Percentiles rank a stretch among this genome's conserved stretches.
phyloP scores from a whole-genome alignment of 2,888 invertebrate genomes.

The Melanostoma scalare region DNA sequence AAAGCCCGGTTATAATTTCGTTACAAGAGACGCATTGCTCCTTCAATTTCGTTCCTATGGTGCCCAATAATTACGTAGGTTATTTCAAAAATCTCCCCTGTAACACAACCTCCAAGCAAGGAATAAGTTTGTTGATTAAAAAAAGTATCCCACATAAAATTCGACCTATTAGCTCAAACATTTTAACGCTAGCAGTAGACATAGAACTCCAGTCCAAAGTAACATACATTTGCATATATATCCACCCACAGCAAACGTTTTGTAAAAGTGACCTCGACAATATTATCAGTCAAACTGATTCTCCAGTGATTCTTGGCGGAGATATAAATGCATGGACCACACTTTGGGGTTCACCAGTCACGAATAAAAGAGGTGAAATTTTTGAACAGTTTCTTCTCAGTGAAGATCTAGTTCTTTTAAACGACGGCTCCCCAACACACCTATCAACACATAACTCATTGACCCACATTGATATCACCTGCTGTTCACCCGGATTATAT shows the following conservation, averaged over 20 bases:
- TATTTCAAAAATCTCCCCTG: slow-evolving; percentile 25
- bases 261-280: slow-evolving; percentile 7
- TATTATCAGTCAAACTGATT: slow-evolving; percentile 15
- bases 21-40: slow-evolving; percentile 30
- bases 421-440: slow-evolving; percentile 4
- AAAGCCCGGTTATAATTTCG: slow-evolving; percentile 15
- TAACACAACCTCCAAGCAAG: slow-evolving; percentile 34
- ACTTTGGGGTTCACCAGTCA: slow-evolving; percentile 18
- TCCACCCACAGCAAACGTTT: slow-evolving; percentile 8
- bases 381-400: slow-evolving; percentile 22
- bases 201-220: slow-evolving; percentile 3
- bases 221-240: slow-evolving; percentile 2
- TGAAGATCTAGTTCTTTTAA: slow-evolving; percentile 1
- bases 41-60: slow-evolving; percentile 7
- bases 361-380: slow-evolving; percentile 10
- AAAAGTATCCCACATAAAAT: slow-evolving; percentile 23
- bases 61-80: slow-evolving; percentile 2
- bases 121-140: slow-evolving; percentile 18
- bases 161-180: slow-evolving; percentile 13
- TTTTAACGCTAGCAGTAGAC: slow-evolving; percentile 6
- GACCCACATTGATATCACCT: slow-evolving; percentile 35
- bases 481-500: slow-evolving; percentile 28
- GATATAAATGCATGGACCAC: slow-evolving; percentile 17
- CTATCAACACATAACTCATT: slow-evolving; percentile 35
- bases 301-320: slow-evolving; percentile 1